phyloP scores from a whole-genome alignment of 2,113 vertebrate species.

The Barnardius zonarius region DNA sequence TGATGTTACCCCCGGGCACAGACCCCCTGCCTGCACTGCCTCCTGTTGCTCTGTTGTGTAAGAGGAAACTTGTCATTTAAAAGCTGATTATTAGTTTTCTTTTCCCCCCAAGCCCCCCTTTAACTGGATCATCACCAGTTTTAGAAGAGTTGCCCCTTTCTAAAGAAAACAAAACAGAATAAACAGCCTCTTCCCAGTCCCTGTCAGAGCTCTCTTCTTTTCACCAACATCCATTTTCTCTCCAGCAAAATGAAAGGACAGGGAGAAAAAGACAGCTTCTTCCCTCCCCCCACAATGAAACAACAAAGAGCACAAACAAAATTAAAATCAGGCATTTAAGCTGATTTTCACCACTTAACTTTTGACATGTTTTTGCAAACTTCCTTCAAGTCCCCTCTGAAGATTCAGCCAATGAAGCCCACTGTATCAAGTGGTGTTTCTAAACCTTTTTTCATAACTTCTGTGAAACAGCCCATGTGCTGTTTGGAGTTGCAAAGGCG shows the following conservation, averaged over 20 bases:
- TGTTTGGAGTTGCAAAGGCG: neutral
- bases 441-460: conserved; percentile 1
- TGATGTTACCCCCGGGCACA: conserved; percentile 40
- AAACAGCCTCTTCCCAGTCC: conserved; percentile 49
- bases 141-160: conserved; percentile 58
- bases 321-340: conserved; percentile 67
- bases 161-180: conserved; percentile 70
- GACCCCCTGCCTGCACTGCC: conserved; percentile 16
- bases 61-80: conserved; percentile 55
- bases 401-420: conserved; percentile 17
- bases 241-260: neutral
- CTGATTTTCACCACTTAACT: conserved; percentile 68
- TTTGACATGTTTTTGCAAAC: conserved; percentile 60
- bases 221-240: conserved; percentile 54
- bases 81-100: conserved; percentile 70
- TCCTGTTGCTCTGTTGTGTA: conserved; percentile 70
- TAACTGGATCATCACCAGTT: conserved; percentile 65
- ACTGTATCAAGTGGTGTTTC: neutral
- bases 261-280: conserved; percentile 42
- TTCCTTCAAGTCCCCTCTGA: conserved; percentile 19
- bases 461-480: neutral
- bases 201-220: conserved; percentile 41
- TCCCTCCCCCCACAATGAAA: conserved; percentile 37
- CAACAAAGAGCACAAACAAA: conserved; percentile 62
- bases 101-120: conserved; percentile 30